A percentile compares a stretch with the other conserved stretches of the same genome.
These are phyloP conservation scores for Pseudoips prasinana DNA, from an alignment of 2,888 invertebrate species.

Conservation along the genomic window DNA sequence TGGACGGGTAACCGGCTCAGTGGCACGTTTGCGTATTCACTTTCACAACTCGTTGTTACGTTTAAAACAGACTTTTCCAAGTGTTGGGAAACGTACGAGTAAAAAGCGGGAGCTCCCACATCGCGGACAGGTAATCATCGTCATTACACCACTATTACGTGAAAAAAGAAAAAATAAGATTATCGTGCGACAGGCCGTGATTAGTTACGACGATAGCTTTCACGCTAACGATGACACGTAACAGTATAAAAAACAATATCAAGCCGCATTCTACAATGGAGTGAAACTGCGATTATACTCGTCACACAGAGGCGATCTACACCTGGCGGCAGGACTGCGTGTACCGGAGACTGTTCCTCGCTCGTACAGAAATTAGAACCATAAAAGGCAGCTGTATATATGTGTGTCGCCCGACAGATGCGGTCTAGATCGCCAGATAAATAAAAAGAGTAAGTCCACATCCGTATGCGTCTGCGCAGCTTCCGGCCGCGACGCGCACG, in stretches of 20 bases:
- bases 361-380: conserved; percentile 43
- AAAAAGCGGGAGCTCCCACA: conserved; percentile 75
- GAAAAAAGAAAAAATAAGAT: conserved; percentile 49
- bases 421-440: conserved; percentile 74
- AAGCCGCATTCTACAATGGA: conserved; percentile 28
- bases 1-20: conserved; percentile 51
- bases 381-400: conserved; percentile 70
- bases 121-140: conserved; percentile 64
- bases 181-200: conserved; percentile 56
- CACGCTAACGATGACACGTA: conserved; percentile 56
- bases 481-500: conserved; percentile 66
- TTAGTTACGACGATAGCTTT: conserved; percentile 60
- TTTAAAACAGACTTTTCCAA: conserved; percentile 69
- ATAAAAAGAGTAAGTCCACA: conserved; percentile 74
- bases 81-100: conserved; percentile 65
- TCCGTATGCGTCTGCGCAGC: conserved; percentile 66
- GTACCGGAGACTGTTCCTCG: conserved; percentile 55
- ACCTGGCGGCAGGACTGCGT: conserved; percentile 77
- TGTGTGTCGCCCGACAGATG: conserved; percentile 73
- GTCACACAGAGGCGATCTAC: conserved; percentile 17
- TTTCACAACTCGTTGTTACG: conserved; percentile 78
- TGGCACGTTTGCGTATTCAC: conserved; percentile 66
- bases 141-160: conserved; percentile 52
- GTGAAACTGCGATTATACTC: conserved; percentile 20
- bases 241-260: conserved; percentile 38